Percentiles rank a stretch among this genome's conserved stretches.
These are phyloP conservation scores for Halocynthia roretzi DNA, from an alignment of 23 tunicate species.

Conservation along the genomic window DNA sequence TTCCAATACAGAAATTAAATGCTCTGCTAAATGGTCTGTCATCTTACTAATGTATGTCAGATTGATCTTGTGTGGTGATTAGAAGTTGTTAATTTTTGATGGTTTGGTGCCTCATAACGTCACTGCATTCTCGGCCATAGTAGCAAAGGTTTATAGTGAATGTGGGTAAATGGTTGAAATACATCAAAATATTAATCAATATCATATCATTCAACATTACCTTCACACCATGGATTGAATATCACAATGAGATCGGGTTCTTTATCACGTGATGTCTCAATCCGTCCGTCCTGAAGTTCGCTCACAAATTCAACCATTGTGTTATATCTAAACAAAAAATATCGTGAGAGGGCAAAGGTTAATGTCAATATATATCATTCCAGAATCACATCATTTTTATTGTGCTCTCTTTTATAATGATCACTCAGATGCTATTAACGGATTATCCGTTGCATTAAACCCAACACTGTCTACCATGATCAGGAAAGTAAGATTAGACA, in stretches of 20 bases:
- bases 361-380: too few species aligned
- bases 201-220: constrained; percentile 23
- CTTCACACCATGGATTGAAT: constrained; percentile 78
- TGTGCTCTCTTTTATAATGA: too few species aligned
- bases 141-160: too few species aligned
- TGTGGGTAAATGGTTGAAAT: too few species aligned
- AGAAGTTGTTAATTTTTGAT: too few species aligned
- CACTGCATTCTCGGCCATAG: too few species aligned
- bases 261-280: constrained; percentile 49
- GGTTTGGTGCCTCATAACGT: too few species aligned
- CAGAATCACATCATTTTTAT: neutral
- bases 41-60: too few species aligned
- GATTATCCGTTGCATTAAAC: neutral
- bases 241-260: constrained; percentile 63
- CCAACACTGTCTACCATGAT: neutral
- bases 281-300: constrained; percentile 36
- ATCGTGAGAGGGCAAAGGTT: neutral
- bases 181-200: too few species aligned
- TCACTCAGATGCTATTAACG: neutral
- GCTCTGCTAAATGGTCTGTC: too few species aligned
- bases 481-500: neutral
- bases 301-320: constrained; percentile 57
- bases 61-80: too few species aligned
- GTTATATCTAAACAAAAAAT: constrained; percentile 47
- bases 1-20: too few species aligned